phyloP scores from a whole-genome alignment of 2,113 vertebrate genomes.

The Anguilla rostrata region DNA sequence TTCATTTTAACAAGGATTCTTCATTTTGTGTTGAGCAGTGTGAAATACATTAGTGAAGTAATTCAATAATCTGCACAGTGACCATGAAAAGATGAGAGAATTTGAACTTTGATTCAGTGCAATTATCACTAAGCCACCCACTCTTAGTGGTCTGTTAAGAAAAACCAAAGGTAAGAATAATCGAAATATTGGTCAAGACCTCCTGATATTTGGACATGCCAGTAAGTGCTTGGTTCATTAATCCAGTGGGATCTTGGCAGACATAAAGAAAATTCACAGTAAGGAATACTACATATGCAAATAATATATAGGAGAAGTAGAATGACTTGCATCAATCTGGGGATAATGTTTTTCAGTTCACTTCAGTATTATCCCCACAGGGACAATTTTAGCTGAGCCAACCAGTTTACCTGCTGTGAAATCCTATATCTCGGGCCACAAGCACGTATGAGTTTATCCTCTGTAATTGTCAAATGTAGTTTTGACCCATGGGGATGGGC shows the following conservation, averaged over 20 bases:
- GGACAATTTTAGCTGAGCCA: neutral
- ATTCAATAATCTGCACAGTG: slow-evolving; percentile 67
- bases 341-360: neutral
- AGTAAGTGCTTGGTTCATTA: slow-evolving; percentile 52
- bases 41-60: slow-evolving; percentile 64
- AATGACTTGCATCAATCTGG: neutral
- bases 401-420: neutral
- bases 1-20: no score
- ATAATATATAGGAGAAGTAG: neutral
- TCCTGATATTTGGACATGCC: slow-evolving; percentile 62
- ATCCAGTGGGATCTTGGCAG: slow-evolving; percentile 54
- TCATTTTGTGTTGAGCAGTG: slow-evolving; percentile 65
- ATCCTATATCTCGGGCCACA: neutral
- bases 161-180: slow-evolving; percentile 47
- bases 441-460: neutral
- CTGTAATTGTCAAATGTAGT: neutral
- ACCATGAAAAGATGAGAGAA: slow-evolving; percentile 58
- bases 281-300: neutral
- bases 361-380: neutral
- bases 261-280: slow-evolving; percentile 26
- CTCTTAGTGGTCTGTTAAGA: slow-evolving; percentile 59
- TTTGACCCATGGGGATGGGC: neutral
- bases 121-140: slow-evolving; percentile 70
- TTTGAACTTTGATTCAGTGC: slow-evolving; percentile 59
- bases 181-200: slow-evolving; percentile 60